Evolutionary conservation across 2,797 vertebrate species (phyloP), one percentile per base, ranked within the genome.

Genomic region (Sarcophilus harrisii): DNA sequence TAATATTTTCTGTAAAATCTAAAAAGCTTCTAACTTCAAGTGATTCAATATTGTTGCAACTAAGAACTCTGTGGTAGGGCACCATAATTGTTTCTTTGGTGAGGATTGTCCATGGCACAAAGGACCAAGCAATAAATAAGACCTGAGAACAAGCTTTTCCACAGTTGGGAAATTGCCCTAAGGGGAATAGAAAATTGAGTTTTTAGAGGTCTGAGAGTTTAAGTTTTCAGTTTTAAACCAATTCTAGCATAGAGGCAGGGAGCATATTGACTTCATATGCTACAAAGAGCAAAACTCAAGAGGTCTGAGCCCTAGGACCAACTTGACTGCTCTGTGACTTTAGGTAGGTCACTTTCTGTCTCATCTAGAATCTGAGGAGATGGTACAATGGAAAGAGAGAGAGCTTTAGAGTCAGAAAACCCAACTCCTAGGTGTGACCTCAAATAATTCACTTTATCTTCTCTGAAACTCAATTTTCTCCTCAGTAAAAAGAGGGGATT

Each of bases 271-370:
- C 62, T 66, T 66, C 62, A 73, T 32, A n/a, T n/a, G 5, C 62
- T 38, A 73, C 13, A 18, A 73, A 73, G 32, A 66, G 5, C 32
- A 18, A 32, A n/a, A 5, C 18, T 21, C 16, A n/a, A 73, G n/a
- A 58, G 32, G 66, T 73, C 12, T 59, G 66, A 91, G 3, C 0
- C 0, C 9, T 0, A 0, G 0, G 52, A 16, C 81, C 21, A 73
- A 21, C 58, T 14, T 38, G 32, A 30, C 21, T 57, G 32, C 59
- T 38, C 4, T 4, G 38, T 28, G 28, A 13, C 28, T 57, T 3
- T 18, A 28, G 57, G 54, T 27, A 16, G 12, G 13, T 58, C 12
- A 91, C 49, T 52, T 29, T 27, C 27, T 27, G 62, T 24, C 32
- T 73, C 62, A n/a, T 52, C 49, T 58, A 90, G 90, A 38, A 58